Base-by-base conservation (phyloP, 2,888 invertebrate genomes). In the Automeris io region DNA sequence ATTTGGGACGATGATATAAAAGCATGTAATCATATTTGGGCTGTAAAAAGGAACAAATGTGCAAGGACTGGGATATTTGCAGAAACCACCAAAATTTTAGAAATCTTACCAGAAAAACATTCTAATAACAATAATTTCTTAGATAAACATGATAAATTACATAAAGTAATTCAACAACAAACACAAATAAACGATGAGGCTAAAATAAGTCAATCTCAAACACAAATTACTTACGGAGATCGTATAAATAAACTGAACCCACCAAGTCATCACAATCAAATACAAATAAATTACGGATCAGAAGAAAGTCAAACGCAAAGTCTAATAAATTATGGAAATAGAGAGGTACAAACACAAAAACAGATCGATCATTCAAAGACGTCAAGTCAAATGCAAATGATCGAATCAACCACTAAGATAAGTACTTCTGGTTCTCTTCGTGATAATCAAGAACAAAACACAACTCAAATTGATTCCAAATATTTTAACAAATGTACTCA, bases 1-100 rank as follows among this genome's bases (percentile, higher is more conserved):
- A 90, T 93, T 33, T 95, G 94, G 94, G 94, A 95, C 73, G 89
- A 91, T 41, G 82, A 87, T 18, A 69, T 89, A 43, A 88, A 91
- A 64, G 90, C 91, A 16, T 95, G 95, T 68, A 94, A 95, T 69
- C 90, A 94, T 65, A 88, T 89, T 23, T 90, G 90, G 86, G 88
- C 89, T 40, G 90, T 89, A 18, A 87, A 87, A 47, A 69, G 61
- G 45, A 71, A 63, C 38, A 66, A 74, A 45, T 86, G 86, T 48
- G 66, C 74, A 6, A 60, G 63, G 47, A 66, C 59, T 35, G 53
- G 54, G 0, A 22, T 19, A 26, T 18, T 18, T 32, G 8, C 6
- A 35, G 26, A 32, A n/a, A 9, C 19, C 5, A 38, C 38, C n/a
- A 40, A 36, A 9, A 39, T 42, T 23, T 25, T 18, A 8, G 9